Percentiles rank a stretch among this genome's conserved stretches.
Conservation (phyloP, 1,140 invertebrate species). For the Rhopalosiphum maidis region DNA sequence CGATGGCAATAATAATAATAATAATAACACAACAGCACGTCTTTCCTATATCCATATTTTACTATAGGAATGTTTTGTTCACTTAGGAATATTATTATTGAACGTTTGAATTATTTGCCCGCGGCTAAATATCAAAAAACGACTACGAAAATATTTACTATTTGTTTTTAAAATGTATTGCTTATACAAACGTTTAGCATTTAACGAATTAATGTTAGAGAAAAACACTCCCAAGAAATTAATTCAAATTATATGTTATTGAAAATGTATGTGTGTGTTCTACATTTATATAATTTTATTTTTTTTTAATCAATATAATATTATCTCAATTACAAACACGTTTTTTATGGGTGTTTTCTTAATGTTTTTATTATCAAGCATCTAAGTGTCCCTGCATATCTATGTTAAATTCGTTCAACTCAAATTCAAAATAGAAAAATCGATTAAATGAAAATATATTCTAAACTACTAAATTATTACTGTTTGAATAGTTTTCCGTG, state of each 20-base stretch:
- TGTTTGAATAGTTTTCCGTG: background rate
- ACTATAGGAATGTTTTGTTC: background rate
- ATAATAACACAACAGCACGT: background rate
- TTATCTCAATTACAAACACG: background rate
- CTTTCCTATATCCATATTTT: background rate
- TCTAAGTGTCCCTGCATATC: background rate
- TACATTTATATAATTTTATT: background rate
- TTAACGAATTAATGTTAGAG: background rate
- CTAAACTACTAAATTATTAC: background rate
- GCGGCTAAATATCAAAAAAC: background rate
- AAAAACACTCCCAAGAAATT: background rate
- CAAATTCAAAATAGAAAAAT: background rate
- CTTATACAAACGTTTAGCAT: background rate
- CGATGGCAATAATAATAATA: background rate
- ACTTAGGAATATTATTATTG: constrained; percentile 4
- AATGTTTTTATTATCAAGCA: background rate
- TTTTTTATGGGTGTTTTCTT: constrained; percentile 5
- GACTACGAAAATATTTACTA: background rate
- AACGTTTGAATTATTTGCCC: background rate
- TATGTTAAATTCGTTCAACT: background rate
- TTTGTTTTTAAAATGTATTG: background rate
- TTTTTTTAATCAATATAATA: background rate
- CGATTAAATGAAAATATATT: background rate
- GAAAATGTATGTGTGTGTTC: background rate
- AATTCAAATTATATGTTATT: constrained; percentile 16